phyloP scores from a whole-genome alignment of 2,113 vertebrate genomes.

The Sturnira hondurensis region DNA sequence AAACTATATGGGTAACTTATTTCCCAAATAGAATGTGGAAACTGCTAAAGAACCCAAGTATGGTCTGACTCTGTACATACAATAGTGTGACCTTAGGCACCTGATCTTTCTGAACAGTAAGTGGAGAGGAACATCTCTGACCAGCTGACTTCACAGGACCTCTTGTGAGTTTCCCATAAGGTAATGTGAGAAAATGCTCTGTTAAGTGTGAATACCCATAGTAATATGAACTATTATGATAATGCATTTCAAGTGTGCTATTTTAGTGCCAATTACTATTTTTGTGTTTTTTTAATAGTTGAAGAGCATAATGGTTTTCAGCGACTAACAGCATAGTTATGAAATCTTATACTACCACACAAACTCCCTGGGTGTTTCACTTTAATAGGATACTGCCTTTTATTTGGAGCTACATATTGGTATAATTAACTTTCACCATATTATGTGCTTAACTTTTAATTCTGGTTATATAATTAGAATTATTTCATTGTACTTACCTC shows the following conservation, averaged over 20 bases:
- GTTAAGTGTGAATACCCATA: neutral
- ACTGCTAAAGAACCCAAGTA: fast-evolving
- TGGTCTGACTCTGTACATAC: fast-evolving
- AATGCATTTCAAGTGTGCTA: neutral
- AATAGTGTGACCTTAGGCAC: neutral
- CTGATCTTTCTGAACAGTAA: neutral
- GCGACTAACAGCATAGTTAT: neutral
- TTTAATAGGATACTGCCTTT: constrained; percentile 12
- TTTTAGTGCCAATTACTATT: constrained; percentile 20
- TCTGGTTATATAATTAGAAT: constrained; percentile 19
- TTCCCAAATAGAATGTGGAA: neutral
- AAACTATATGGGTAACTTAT: neutral
- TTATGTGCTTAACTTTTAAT: constrained; percentile 31
- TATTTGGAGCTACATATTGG: neutral
- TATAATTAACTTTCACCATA: constrained; percentile 39
- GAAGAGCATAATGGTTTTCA: constrained; percentile 50
- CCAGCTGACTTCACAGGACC: neutral
- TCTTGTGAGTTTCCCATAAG: neutral
- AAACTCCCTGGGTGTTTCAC: neutral
- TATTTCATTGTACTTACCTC: constrained; percentile 23
- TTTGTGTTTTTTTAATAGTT: constrained; percentile 34
- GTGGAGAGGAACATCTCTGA: neutral
- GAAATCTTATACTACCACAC: neutral
- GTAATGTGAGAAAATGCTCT: neutral
- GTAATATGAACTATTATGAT: neutral